Base-by-base conservation (phyloP, 1,140 invertebrate species). In the Potamilus streckersoni region DNA sequence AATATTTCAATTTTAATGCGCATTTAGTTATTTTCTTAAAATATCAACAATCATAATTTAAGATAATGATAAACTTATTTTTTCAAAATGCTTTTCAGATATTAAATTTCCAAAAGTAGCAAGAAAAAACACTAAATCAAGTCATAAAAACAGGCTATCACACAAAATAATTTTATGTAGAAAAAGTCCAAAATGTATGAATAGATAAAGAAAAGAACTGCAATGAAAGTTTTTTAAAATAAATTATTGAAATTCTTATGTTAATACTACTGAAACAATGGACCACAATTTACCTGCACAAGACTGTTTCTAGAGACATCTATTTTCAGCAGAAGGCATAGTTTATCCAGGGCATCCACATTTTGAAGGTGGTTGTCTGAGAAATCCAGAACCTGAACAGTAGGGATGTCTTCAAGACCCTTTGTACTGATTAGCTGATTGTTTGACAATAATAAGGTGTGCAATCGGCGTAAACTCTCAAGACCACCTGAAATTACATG, bases 341-440 rank as follows among this genome's bases (percentile, higher is more conserved):
- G 69, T 67, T 85, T 86, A 27, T 82, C 69, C n/a, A 88, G 17
- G 38, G 84, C 82, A 16, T 81, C 75, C 1, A 88, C 23, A 17
- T 66, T 67, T 61, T 85, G 84, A 12, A 89, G 79, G 69, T 86
- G 85, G 70, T 87, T 87, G 70, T 85, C 76, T 1, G 85, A 87
- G 12, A 88, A 65, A 71, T 88, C 83, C 59, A 89, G 64, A 11
- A 77, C 17, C 77, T 89, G 87, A 23, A 88, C 14, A 0, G 86
- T 85, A 59, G 85, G 79, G 5, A 76, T 82, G 27, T 82, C 82
- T 55, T 80, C 79, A 49, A 89, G 57, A 12, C 86, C 84, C 16
- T 80, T 57, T 15, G 82, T 84, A 63, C 74, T 84, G 60, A 88
- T 85, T 74, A 89, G 79, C 78, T 88, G 86, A 74, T 88, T 88